A percentile compares a stretch with the other conserved stretches of the same genome.
Conservation (phyloP, 2,113 vertebrate genomes). For the Atrichornis clamosus region DNA sequence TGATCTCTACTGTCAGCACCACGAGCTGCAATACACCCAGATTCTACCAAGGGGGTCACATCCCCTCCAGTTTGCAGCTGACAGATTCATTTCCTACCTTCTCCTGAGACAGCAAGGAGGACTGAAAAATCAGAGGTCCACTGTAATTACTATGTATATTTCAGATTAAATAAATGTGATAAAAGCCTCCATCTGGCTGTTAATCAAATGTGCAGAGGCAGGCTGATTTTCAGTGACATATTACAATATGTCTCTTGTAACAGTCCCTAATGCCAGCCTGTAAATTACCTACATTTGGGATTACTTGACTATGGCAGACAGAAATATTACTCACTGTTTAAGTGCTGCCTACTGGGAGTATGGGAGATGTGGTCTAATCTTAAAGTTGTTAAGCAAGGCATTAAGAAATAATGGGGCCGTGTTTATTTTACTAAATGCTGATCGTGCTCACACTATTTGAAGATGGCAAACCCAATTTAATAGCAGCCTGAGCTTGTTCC, state of each 20-base stretch:
- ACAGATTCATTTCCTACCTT: conserved; percentile 74
- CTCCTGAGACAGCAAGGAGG: conserved; percentile 68
- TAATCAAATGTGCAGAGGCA: conserved; percentile 78
- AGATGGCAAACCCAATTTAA: conserved; percentile 58
- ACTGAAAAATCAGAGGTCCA: conserved; percentile 74
- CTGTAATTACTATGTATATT: conserved; percentile 80
- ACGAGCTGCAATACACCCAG: conserved; percentile 26
- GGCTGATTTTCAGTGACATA: conserved; percentile 77
- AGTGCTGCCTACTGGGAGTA: conserved; percentile 69
- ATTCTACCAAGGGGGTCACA: conserved; percentile 53
- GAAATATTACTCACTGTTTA: conserved; percentile 77
- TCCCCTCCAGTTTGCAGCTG: conserved; percentile 49
- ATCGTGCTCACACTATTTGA: conserved; percentile 54
- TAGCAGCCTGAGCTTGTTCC: neutral
- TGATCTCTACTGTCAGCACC: neutral
- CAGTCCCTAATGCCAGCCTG: conserved; percentile 66
- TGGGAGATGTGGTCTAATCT: conserved; percentile 63
- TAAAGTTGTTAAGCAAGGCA: conserved; percentile 73
- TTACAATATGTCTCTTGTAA: conserved; percentile 76
- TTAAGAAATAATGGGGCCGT: conserved; percentile 72
- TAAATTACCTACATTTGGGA: conserved; percentile 81
- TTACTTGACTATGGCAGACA: conserved; percentile 72
- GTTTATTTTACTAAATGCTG: conserved; percentile 74
- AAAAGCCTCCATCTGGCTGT: conserved; percentile 81
- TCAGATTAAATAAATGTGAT: conserved; percentile 83